Evolutionary conservation across 1,140 invertebrate species (phyloP), one percentile per base, ranked within the genome.

Genomic region (Spodoptera litura): DNA sequence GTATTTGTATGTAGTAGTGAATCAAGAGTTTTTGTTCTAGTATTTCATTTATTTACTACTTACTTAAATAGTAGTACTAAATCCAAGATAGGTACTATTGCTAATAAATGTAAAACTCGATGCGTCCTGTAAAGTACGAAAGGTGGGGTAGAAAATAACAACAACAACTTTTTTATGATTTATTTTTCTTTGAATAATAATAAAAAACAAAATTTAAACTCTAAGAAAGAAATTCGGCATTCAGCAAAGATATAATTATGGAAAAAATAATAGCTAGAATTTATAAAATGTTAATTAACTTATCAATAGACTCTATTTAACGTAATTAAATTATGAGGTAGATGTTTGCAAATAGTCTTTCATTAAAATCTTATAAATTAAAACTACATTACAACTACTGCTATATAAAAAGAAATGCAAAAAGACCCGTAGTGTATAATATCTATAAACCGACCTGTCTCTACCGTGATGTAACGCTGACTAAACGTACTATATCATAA

Each of bases 291-390:
- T 87, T 90, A 88, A 90, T 92, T 92, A 92, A 91, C 88, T 92
- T 94, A 93, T 78, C 61, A 87, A 92, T 93, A 91, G 89, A 94
- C 87, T 94, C 87, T 93, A 89, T 87, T 88, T 81, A 88, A 92
- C 81, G 87, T 87, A 85, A 88, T 91, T 92, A 94, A 93, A 90
- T 90, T 93, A 92, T 93, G 93, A 94, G 93, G 93, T 94, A 94
- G 93, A 90, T 93, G 91, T 89, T 93, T 94, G 84, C 91, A 90
- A 91, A 89, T 91, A 92, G 91, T 93, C 91, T 87, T 88, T 85
- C 81, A 89, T 89, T 87, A 87, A 90, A 90, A 86, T 85, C 88
- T 91, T 91, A 93, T 84, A 88, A 83, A 85, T 89, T 64, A 64
- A 64, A 91, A 81, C 80, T 91, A 91, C 78, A 87, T 79, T 85